These are phyloP conservation scores for Solen grandis DNA, from an alignment of 1,140 invertebrate species.

Conservation along the genomic window DNA sequence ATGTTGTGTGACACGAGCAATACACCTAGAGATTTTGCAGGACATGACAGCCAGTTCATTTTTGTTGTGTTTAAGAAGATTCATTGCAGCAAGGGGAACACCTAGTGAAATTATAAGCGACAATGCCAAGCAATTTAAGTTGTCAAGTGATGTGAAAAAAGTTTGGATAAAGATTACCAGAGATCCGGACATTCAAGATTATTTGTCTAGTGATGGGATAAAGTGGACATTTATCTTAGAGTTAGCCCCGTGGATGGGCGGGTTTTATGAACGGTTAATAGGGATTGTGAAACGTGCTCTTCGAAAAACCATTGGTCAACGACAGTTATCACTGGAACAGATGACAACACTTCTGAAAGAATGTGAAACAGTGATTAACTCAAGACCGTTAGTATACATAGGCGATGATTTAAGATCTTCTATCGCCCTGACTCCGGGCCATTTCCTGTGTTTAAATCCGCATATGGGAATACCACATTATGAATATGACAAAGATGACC, in stretches of 20 bases:
- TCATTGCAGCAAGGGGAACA: neutral
- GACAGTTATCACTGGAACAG: neutral
- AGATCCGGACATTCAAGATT: neutral
- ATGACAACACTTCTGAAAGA: neutral
- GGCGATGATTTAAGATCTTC: too few species aligned
- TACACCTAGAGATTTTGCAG: conserved; percentile 16
- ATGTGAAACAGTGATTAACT: too few species aligned
- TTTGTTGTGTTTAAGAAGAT: too few species aligned
- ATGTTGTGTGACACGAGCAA: conserved; percentile 1
- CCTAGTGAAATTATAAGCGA: neutral
- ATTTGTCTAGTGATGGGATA: neutral
- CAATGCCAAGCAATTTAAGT: too few species aligned
- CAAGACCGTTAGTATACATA: too few species aligned
- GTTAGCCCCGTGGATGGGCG: too few species aligned
- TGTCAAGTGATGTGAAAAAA: neutral
- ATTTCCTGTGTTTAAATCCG: conserved; percentile 1
- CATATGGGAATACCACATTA: neutral
- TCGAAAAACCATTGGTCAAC: neutral
- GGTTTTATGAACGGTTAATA: too few species aligned
- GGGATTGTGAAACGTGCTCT: too few species aligned
- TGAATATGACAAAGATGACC: neutral
- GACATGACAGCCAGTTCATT: neutral
- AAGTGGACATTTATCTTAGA: conserved; percentile 25
- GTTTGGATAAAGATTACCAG: neutral
- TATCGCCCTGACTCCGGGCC: neutral